phyloP scores from a whole-genome alignment of 2,113 vertebrate species.

The Poicephalus gulielmi region DNA sequence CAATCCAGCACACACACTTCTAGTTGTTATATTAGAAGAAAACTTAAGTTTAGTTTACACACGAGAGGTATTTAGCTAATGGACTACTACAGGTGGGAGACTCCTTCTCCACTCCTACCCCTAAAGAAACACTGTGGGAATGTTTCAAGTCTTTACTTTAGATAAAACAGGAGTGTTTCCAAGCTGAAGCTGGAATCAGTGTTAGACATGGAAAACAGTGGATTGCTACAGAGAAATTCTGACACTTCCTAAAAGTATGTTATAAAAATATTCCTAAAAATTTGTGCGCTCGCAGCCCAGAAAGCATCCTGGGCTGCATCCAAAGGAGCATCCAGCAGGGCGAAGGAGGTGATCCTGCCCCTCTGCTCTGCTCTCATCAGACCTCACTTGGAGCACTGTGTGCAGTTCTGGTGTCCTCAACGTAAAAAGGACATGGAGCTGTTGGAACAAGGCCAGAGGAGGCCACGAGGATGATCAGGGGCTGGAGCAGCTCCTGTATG shows the following conservation, averaged over 20 bases:
- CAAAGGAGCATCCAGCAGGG: no score
- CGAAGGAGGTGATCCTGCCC: no score
- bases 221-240: background rate
- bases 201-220: background rate
- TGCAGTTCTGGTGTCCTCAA: no score
- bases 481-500: no score
- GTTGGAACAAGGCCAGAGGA: no score
- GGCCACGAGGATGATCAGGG: no score
- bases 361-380: no score
- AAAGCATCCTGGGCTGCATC: no score
- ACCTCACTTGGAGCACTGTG: no score
- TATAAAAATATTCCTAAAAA: no score
- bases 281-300: no score
- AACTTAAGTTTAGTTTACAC: background rate
- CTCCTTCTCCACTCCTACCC: background rate
- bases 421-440: no score
- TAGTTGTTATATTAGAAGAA: background rate
- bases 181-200: background rate
- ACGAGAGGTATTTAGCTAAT: background rate
- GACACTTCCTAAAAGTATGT: background rate
- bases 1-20: accelerated
- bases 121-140: background rate
- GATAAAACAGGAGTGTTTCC: background rate
- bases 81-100: background rate
- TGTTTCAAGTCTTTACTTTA: background rate